These are phyloP conservation scores for Pluvialis apricaria DNA, from an alignment of 2,113 vertebrate genomes.

Conservation along the genomic window DNA sequence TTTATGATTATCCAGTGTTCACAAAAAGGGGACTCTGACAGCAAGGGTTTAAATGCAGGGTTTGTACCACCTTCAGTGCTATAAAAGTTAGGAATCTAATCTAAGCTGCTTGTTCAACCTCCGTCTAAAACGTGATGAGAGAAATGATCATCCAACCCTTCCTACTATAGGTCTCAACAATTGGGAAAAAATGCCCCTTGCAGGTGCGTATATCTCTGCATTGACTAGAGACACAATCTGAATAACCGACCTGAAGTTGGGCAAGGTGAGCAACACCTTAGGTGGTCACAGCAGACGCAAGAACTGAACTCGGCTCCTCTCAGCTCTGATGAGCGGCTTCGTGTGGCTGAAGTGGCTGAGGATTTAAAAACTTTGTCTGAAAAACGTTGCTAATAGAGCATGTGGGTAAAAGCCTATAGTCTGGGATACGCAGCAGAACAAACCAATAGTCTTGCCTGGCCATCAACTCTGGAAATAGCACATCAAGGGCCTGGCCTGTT, in stretches of 20 bases:
- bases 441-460: not conserved
- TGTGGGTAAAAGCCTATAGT: not conserved
- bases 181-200: not conserved
- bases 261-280: not conserved
- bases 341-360: not conserved
- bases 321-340: not conserved
- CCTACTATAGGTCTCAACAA: not conserved
- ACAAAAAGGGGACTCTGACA: not conserved
- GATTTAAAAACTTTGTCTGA: not conserved
- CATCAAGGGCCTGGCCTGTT: not conserved
- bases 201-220: not conserved
- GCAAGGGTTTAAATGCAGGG: not conserved
- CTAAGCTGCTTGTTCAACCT: not conserved
- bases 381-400: not conserved
- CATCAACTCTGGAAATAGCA: not conserved
- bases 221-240: not conserved
- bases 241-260: not conserved
- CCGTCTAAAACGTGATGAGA: not conserved
- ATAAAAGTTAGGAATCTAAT: not conserved
- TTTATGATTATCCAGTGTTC: not conserved
- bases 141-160: not conserved
- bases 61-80: not conserved
- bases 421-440: not conserved
- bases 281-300: not conserved
- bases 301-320: not conserved